phyloP scores from a whole-genome alignment of 2,888 invertebrate species.

The Caenorhabditis sp. region DNA sequence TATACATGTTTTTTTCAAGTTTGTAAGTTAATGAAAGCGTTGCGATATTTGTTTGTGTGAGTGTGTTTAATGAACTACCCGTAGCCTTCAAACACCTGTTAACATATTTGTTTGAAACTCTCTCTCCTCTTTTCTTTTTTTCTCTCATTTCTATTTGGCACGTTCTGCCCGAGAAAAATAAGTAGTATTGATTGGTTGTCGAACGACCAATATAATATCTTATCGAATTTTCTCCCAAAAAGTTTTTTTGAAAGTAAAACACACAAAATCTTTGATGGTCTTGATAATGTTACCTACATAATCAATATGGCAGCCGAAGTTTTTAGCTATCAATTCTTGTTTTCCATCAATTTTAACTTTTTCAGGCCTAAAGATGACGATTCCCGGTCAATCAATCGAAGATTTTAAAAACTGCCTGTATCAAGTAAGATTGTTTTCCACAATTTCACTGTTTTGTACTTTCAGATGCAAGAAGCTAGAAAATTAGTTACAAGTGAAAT shows the following conservation, averaged over 20 bases:
- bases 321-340: background rate
- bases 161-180: constrained; percentile 3
- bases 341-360: background rate
- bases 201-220: constrained; percentile 10
- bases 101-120: constrained; percentile 30
- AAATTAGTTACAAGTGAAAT: constrained; percentile 71
- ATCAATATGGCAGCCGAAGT: background rate
- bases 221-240: background rate
- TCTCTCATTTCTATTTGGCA: constrained; percentile 39
- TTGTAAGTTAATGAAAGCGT: no score
- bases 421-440: constrained; percentile 49
- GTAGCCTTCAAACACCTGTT: constrained; percentile 19
- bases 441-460: constrained; percentile 3
- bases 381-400: constrained; percentile 70
- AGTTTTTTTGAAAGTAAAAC: no score
- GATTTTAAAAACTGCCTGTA: constrained; percentile 77
- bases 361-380: constrained; percentile 47
- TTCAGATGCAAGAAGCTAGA: constrained; percentile 78
- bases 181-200: constrained; percentile 36
- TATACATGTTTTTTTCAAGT: no score
- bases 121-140: no score
- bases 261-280: background rate
- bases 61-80: background rate
- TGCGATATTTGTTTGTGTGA: background rate
- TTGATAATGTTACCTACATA: background rate